Conservation (phyloP, 1,140 invertebrate genomes). For the Subanguina moxae region DNA sequence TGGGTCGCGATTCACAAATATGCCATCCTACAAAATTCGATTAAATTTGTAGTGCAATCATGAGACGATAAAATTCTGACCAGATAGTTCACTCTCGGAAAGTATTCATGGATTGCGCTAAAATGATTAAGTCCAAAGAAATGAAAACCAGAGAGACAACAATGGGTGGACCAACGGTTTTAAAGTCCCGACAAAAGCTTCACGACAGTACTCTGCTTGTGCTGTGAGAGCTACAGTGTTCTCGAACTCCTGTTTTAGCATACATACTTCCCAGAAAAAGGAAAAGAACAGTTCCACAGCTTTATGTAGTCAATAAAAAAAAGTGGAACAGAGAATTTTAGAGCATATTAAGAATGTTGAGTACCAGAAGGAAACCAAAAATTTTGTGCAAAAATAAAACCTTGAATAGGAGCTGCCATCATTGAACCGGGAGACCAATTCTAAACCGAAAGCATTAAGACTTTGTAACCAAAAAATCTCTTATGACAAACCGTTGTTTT, state of each 20-base stretch:
- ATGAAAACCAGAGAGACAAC: background rate
- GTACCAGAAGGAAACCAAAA: constrained; percentile 1
- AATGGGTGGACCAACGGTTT: background rate
- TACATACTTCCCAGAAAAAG: too few species aligned
- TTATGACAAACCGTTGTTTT: constrained; percentile 43
- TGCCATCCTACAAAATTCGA: constrained; percentile 18
- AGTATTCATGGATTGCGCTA: constrained; percentile 36
- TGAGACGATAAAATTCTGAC: constrained; percentile 17
- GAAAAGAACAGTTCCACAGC: too few species aligned
- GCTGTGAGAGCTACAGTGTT: too few species aligned
- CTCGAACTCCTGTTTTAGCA: too few species aligned
- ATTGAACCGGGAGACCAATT: constrained; percentile 2
- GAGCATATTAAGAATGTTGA: background rate
- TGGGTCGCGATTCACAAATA: constrained; percentile 24
- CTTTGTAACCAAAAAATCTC: too few species aligned
- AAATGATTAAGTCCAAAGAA: constrained; percentile 11
- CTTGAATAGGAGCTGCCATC: constrained; percentile 25
- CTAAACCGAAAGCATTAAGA: too few species aligned
- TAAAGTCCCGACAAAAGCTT: background rate
- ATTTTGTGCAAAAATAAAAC: constrained; percentile 5
- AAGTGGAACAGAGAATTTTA: background rate
- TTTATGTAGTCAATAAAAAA: too few species aligned
- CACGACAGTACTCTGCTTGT: too few species aligned
- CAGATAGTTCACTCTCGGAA: constrained; percentile 40
- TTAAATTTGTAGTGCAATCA: background rate